Evolutionary conservation across 2,113 vertebrate species (phyloP).

Genomic region (Hydropotes inermis): DNA sequence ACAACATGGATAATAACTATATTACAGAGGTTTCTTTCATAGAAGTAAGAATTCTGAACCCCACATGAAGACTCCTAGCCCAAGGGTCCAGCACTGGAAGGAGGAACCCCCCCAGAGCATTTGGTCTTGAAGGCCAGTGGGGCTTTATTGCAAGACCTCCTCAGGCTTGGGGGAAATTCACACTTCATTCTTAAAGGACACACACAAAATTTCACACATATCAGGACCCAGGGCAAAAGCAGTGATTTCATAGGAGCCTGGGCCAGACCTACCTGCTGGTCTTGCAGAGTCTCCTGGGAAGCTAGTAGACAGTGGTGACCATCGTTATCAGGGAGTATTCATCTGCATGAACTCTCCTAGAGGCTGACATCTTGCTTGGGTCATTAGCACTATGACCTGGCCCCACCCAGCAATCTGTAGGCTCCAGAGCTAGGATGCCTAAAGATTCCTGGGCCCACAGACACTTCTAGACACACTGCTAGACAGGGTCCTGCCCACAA

Average conservation of each 20-base stretch:
- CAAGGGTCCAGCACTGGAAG: background rate
- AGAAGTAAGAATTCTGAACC: background rate
- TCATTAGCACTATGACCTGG: background rate
- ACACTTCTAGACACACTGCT: background rate
- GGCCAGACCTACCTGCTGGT: background rate
- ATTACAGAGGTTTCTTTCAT: background rate
- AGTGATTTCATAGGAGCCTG: background rate
- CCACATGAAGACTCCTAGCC: background rate
- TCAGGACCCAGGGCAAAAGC: background rate
- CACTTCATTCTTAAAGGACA: background rate
- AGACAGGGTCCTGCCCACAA: background rate
- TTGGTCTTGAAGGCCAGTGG: background rate
- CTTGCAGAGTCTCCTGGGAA: background rate
- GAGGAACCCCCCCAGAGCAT: background rate
- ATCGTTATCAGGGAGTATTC: background rate
- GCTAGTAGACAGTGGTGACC: background rate
- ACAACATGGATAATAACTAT: background rate
- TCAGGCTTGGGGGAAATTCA: background rate
- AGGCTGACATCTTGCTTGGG: background rate
- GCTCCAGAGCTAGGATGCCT: background rate
- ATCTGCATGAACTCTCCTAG: background rate
- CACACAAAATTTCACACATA: background rate
- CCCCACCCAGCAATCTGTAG: background rate
- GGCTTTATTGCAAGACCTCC: background rate
- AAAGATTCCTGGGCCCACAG: background rate